Percentiles rank a stretch among this genome's conserved stretches.
These are phyloP conservation scores for Rhadinocentrus ornatus DNA, from an alignment of 2,797 vertebrate species.

Conservation along the genomic window DNA sequence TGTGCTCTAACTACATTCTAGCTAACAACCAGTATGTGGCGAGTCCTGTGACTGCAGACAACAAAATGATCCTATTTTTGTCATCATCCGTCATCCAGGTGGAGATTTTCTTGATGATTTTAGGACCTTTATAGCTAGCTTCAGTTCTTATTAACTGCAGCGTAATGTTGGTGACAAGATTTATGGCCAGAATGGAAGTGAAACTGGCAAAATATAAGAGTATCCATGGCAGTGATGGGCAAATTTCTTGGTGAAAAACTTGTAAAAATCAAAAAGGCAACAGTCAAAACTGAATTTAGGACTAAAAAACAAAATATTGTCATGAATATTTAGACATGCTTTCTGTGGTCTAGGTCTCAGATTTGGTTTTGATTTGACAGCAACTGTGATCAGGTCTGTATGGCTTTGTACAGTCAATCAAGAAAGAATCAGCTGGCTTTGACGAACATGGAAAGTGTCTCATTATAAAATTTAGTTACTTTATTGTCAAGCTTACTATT, in stretches of 20 bases:
- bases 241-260: neutral
- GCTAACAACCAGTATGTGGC: neutral
- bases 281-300: neutral
- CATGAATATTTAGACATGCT: neutral
- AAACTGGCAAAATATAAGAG: neutral
- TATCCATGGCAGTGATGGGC: neutral
- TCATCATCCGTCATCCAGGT: neutral
- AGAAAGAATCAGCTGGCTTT: constrained; percentile 21
- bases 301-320: no score
- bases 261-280: neutral
- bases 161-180: no score
- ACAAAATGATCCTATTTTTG: neutral
- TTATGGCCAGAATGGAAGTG: no score
- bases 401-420: constrained; percentile 23
- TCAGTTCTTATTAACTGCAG: no score
- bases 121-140: no score
- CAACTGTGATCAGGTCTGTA: constrained; percentile 19
- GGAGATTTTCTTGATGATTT: no score
- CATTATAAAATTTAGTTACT: neutral
- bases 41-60: neutral
- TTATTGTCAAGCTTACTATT: no score
- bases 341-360: neutral
- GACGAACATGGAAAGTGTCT: neutral
- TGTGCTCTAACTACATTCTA: neutral
- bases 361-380: constrained; percentile 1